Conservation (phyloP, 2,113 vertebrate species). For the Saccopteryx leptura region DNA sequence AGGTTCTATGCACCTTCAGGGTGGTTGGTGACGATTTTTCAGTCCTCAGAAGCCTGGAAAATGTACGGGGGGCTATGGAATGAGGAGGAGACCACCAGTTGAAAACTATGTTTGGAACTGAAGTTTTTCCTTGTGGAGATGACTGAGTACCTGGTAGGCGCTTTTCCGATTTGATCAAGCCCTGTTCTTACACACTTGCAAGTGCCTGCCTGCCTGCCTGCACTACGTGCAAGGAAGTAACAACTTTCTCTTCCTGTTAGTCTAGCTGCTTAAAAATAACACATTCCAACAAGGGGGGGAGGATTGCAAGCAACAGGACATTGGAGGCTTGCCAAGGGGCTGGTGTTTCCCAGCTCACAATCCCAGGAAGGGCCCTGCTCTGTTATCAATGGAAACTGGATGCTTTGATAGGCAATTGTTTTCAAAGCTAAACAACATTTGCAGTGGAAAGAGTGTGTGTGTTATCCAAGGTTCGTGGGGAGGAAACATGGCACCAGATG, state of each 20-base stretch:
- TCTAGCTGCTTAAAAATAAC: slow-evolving; percentile 79
- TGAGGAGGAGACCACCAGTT: background rate
- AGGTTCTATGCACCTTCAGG: background rate
- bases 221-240: slow-evolving; percentile 54
- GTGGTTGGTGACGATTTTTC: background rate
- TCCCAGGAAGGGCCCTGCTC: slow-evolving; percentile 91
- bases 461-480: background rate
- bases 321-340: slow-evolving; percentile 78
- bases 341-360: slow-evolving; percentile 94
- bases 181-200: background rate
- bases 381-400: slow-evolving; percentile 88
- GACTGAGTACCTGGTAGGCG: background rate
- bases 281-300: slow-evolving; percentile 60
- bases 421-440: background rate
- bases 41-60: background rate
- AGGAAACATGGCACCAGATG: slow-evolving; percentile 37
- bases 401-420: slow-evolving; percentile 82
- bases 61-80: background rate
- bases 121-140: background rate
- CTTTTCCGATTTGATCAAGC: background rate
- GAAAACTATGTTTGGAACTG: background rate
- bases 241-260: slow-evolving; percentile 80
- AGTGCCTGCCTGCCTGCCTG: background rate
- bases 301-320: slow-evolving; percentile 78
- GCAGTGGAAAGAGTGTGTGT: background rate